phyloP scores from a whole-genome alignment of 2,888 invertebrate genomes.

The Synanthedon myopaeformis region DNA sequence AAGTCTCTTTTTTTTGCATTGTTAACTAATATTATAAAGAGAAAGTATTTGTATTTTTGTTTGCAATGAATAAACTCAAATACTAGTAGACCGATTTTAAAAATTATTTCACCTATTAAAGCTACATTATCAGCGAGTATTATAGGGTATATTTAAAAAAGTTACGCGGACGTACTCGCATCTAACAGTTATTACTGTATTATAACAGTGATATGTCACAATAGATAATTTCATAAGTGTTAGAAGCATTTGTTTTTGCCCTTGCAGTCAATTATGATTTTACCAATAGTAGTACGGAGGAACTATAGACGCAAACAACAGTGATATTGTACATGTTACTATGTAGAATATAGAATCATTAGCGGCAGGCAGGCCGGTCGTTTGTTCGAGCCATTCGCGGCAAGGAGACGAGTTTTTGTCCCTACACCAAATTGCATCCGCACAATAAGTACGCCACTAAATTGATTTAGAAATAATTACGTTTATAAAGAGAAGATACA shows the following conservation, averaged over 20 bases:
- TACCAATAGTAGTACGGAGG: neutral
- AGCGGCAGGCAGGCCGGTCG: conserved; percentile 54
- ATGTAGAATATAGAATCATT: conserved; percentile 51
- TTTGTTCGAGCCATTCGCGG: conserved; percentile 63
- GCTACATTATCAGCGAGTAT: no score
- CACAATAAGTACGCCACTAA: conserved; percentile 57
- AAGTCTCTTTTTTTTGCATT: no score
- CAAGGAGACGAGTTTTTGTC: conserved; percentile 63
- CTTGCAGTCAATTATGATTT: neutral
- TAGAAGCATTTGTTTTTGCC: neutral
- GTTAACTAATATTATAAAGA: no score
- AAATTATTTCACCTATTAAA: no score
- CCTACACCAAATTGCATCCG: conserved; percentile 64
- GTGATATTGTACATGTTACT: conserved; percentile 9
- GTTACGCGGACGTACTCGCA: no score
- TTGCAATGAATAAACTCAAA: no score
- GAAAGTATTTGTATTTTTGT: no score
- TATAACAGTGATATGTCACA: no score
- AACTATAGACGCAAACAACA: neutral
- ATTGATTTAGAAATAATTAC: conserved; percentile 65
- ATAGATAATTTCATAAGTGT: no score
- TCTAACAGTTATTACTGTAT: no score
- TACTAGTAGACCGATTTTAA: no score
- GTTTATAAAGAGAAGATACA: conserved; percentile 12
- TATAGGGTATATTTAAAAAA: no score